phyloP scores from a whole-genome alignment of 2,113 vertebrate species.

The Symphodus melops region DNA sequence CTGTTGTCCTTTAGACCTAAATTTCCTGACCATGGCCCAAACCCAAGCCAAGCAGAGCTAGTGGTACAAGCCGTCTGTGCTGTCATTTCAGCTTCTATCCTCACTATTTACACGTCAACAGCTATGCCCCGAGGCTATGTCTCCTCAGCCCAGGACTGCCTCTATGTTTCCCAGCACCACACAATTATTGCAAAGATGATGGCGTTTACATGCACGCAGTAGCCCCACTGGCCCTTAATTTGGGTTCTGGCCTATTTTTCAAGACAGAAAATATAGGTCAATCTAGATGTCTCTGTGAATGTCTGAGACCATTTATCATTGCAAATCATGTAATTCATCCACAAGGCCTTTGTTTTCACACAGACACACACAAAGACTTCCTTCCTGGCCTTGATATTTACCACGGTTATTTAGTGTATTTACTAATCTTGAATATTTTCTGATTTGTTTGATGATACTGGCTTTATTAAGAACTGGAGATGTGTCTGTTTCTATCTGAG shows the following conservation, averaged over 20 bases:
- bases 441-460: neutral
- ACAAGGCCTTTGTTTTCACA: slow-evolving; percentile 65
- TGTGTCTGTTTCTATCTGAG: neutral
- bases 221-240: slow-evolving; percentile 75
- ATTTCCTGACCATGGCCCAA: slow-evolving; percentile 62
- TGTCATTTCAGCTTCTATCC: slow-evolving; percentile 72
- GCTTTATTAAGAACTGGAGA: neutral
- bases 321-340: slow-evolving; percentile 68
- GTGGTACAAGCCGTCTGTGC: slow-evolving; percentile 61
- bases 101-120: slow-evolving; percentile 75
- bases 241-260: slow-evolving; percentile 80
- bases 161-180: slow-evolving; percentile 58
- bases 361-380: neutral
- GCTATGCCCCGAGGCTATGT: slow-evolving; percentile 65
- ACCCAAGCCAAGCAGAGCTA: slow-evolving; percentile 61
- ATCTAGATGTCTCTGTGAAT: slow-evolving; percentile 65
- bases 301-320: slow-evolving; percentile 77
- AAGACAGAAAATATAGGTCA: slow-evolving; percentile 81
- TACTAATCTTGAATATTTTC: neutral
- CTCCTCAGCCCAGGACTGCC: slow-evolving; percentile 61
- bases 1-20: slow-evolving; percentile 60
- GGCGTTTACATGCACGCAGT: slow-evolving; percentile 63
- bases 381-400: neutral
- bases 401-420: neutral
- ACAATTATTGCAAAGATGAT: slow-evolving; percentile 74